A percentile compares a stretch with the other conserved stretches of the same genome.
Evolutionary conservation across 2,888 invertebrate species (phyloP).

Genomic region (Melinaea marsaeus): DNA sequence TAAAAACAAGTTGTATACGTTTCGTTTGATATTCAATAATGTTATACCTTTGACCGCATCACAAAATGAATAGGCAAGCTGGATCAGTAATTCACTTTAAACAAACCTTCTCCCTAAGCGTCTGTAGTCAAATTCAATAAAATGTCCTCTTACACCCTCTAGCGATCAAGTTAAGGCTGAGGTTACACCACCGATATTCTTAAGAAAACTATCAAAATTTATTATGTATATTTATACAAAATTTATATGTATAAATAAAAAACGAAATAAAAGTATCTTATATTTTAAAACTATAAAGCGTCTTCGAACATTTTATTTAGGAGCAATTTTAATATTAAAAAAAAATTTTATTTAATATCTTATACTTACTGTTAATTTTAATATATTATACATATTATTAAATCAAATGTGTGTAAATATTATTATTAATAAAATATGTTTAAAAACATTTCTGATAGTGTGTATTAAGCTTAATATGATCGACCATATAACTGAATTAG

Average conservation of each 20-base stretch:
- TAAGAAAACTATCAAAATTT: neutral
- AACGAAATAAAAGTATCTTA: too few relatives aligned
- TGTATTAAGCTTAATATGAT: slow-evolving; percentile 11
- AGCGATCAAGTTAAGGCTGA: slow-evolving; percentile 15
- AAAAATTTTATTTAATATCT: too few relatives aligned
- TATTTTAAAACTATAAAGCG: too few relatives aligned
- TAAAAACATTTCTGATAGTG: neutral
- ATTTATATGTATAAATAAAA: neutral
- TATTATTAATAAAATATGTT: too few relatives aligned
- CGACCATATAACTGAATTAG: slow-evolving; percentile 23
- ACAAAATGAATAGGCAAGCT: slow-evolving; percentile 14
- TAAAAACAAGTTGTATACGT: too few relatives aligned
- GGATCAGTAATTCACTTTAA: slow-evolving; percentile 22
- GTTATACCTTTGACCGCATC: slow-evolving; percentile 17
- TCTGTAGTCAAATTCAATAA: slow-evolving; percentile 25
- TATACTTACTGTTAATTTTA: too few relatives aligned
- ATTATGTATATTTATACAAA: neutral
- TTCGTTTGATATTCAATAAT: too few relatives aligned
- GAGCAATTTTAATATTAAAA: too few relatives aligned
- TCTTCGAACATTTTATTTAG: too few relatives aligned
- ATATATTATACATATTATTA: too few relatives aligned
- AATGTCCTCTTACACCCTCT: slow-evolving; percentile 23
- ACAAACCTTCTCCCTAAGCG: slow-evolving; percentile 17
- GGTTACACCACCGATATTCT: neutral
- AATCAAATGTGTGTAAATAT: too few relatives aligned